Percentiles rank a stretch among this genome's conserved stretches.
phyloP scores from a whole-genome alignment of 2,113 vertebrate genomes.

The Mus spicilegus region DNA sequence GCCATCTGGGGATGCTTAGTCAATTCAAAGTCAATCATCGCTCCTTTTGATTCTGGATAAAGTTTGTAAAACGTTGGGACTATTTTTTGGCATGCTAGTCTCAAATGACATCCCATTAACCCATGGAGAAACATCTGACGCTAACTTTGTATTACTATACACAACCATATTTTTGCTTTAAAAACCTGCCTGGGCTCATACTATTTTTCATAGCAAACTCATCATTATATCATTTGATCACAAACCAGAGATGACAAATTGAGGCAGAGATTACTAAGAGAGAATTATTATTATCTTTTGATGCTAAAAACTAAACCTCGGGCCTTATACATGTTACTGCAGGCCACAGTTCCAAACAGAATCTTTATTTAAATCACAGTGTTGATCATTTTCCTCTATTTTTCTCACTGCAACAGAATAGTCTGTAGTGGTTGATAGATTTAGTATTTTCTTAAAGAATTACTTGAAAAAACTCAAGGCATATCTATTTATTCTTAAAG shows the following conservation, averaged over 20 bases:
- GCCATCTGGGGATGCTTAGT: not conserved
- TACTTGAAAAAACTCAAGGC: not conserved
- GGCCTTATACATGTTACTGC: too few species aligned
- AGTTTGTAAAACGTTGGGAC: not conserved
- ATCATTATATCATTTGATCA: not conserved
- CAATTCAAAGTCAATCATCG: not conserved
- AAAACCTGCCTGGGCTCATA: not conserved
- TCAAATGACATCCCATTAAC: not conserved
- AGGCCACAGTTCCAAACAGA: not conserved
- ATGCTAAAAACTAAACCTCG: not conserved
- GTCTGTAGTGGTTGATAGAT: not conserved
- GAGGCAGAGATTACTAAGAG: not conserved
- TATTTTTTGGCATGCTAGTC: not conserved
- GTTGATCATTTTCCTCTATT: not conserved
- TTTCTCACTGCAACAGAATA: not conserved
- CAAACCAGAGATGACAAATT: not conserved
- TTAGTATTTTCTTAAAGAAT: not conserved
- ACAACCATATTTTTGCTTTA: not conserved
- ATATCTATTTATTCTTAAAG: not conserved
- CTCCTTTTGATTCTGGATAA: conserved; percentile 20
- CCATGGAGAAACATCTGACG: not conserved
- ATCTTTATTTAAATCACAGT: not conserved
- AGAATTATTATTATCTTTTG: not conserved
- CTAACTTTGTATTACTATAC: not conserved
- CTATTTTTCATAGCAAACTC: not conserved